Conservation (phyloP, 2,797 vertebrate genomes). For the Parotocinclus haroldoi region DNA sequence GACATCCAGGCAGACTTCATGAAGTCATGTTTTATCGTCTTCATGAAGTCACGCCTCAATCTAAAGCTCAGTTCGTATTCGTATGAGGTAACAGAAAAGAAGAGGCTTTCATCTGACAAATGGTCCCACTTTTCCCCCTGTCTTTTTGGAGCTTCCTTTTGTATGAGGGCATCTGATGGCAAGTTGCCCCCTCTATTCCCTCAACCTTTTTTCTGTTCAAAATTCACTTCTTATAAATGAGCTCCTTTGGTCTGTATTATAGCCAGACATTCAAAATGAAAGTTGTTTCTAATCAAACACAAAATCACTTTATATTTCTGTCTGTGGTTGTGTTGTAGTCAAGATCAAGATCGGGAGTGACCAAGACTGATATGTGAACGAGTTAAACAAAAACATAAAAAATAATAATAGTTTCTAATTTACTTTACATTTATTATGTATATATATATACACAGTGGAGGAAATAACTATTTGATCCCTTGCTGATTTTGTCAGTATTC, state of each 20-base stretch:
- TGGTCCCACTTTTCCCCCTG: conserved; percentile 52
- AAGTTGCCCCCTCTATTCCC: conserved; percentile 27
- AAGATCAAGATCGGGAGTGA: too few relatives aligned
- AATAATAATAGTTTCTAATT: too few relatives aligned
- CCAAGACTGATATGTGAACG: too few relatives aligned
- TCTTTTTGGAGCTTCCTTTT: conserved; percentile 42
- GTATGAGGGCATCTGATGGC: conserved; percentile 32
- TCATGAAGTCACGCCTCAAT: conserved; percentile 22
- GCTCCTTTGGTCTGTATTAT: conserved; percentile 14
- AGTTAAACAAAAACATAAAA: too few relatives aligned
- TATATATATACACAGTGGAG: too few relatives aligned
- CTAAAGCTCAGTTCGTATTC: conserved; percentile 40
- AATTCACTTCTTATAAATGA: conserved; percentile 41
- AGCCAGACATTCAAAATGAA: conserved; percentile 20
- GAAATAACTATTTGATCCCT: too few relatives aligned
- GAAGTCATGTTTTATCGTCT: conserved; percentile 18
- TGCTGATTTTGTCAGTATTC: too few relatives aligned
- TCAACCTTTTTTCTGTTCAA: conserved; percentile 20
- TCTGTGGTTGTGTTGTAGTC: too few relatives aligned
- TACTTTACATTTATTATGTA: too few relatives aligned
- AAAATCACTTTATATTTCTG: too few relatives aligned
- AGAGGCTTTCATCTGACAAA: conserved; percentile 57
- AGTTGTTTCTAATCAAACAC: too few relatives aligned
- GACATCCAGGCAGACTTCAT: conserved; percentile 4
- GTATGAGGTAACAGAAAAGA: conserved; percentile 34